Base-by-base conservation (phyloP, 2,888 invertebrate species). In the Melipona beecheii region DNA sequence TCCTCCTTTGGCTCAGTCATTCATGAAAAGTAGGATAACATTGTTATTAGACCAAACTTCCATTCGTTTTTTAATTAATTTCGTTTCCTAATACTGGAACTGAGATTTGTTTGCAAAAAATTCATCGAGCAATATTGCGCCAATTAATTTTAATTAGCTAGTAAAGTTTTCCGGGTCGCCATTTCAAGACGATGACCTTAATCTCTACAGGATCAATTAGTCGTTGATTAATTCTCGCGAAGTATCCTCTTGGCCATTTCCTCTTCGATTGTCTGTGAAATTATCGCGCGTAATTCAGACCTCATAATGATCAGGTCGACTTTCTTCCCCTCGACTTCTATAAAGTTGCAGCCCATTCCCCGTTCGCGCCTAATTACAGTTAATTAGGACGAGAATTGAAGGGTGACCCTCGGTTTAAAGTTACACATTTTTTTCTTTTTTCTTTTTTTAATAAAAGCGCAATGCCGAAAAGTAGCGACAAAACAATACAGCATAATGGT, bases 181-280 rank as follows among this genome's bases (percentile, higher is more conserved):
- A 69, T 68, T 81, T 82, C 60, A 70, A 86, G 85, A 81, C 77
- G 82, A 86, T 90, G 81, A 81, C 81, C 81, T 90, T 87, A 90
- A 90, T 87, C 85, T 85, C 66, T 75, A 74, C 71, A 83, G 78
- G 71, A 86, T 89, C 90, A 90, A 90, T 90, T 87, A 89, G 83
- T 86, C 85, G 70, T 83, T 85, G 71, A 85, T 87, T 88, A 89
- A 88, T 84, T 79, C 78, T 87, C 75, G 77, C 69, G 74, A 86
- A 88, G 91, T 86, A 87, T 85, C 74, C 75, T 87, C 85, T 89
- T 83, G 70, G 81, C 75, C 85, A 84, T 85, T 87, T 86, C 84
- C 86, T 87, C 85, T 78, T 85, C 88, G 90, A 92, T 92, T 91
- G 90, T 90, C 91, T 86, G 89, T 90, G 89, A 91, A 92, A 92